Evolutionary conservation across 2,888 invertebrate genomes (phyloP).

Genomic region (Gibbula magus): DNA sequence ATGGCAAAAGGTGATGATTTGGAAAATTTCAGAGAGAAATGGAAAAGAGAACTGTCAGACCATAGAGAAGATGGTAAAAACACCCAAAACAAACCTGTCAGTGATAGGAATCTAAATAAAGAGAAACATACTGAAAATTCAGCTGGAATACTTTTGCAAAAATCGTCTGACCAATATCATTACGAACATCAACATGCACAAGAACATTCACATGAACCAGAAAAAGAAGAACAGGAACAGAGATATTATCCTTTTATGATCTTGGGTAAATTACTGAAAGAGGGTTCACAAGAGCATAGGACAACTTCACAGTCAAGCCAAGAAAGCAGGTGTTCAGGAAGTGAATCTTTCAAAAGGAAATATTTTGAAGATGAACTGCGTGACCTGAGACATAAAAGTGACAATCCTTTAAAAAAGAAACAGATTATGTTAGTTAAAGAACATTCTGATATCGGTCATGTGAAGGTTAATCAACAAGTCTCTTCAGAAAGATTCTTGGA

Average conservation of each 20-base stretch:
- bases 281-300: not conserved
- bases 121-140: not conserved
- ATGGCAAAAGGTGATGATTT: conserved; percentile 41
- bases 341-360: conserved; percentile 23
- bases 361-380: conserved; percentile 24
- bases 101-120: not conserved
- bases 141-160: not conserved
- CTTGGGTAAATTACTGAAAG: conserved; percentile 48
- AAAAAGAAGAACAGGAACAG: conserved; percentile 6
- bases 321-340: not conserved
- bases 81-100: not conserved
- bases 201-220: not conserved
- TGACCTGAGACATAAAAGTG: too few relatives aligned
- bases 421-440: conserved; percentile 16
- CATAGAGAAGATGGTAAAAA: not conserved
- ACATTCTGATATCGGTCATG: conserved; percentile 2
- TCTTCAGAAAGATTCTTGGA: conserved; percentile 51
- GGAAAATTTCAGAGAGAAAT: conserved; percentile 52
- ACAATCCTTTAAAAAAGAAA: not conserved
- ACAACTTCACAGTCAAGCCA: too few relatives aligned
- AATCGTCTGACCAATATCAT: not conserved
- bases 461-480: conserved; percentile 31
- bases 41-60: conserved; percentile 50
- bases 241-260: conserved; percentile 56
- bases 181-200: not conserved